phyloP scores from a whole-genome alignment of 2,113 vertebrate genomes.

The Callionymus lyra region DNA sequence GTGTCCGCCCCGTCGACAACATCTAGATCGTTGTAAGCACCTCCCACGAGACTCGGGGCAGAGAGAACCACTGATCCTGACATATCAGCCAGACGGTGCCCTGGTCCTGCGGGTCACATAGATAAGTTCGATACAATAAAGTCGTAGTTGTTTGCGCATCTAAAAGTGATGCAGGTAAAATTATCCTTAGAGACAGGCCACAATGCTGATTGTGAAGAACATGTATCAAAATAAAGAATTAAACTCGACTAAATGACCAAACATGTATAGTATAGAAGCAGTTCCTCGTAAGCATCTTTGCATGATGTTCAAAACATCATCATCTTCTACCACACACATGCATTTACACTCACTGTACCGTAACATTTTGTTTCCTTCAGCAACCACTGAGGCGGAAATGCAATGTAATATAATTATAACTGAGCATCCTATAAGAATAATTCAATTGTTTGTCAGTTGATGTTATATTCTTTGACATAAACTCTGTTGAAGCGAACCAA shows the following conservation, averaged over 20 bases:
- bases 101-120: conserved; percentile 63
- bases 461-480: too few species aligned
- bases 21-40: conserved; percentile 79
- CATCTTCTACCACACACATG: conserved; percentile 17
- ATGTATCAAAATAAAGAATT: too few species aligned
- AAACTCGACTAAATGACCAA: too few species aligned
- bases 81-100: conserved; percentile 77
- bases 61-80: conserved; percentile 82
- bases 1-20: conserved; percentile 77
- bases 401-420: conserved; percentile 10
- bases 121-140: background rate
- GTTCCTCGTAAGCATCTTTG: too few species aligned
- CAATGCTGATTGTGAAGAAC: too few species aligned
- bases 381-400: conserved; percentile 10
- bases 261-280: too few species aligned
- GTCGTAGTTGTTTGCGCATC: too few species aligned
- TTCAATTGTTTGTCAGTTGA: background rate
- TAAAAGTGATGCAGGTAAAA: too few species aligned
- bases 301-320: background rate
- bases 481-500: too few species aligned
- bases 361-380: conserved; percentile 16
- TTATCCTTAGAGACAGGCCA: too few species aligned
- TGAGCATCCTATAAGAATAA: conserved; percentile 15
- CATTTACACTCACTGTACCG: conserved; percentile 6
- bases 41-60: conserved; percentile 81